These are phyloP conservation scores for Hyperoplus immaculatus DNA, from an alignment of 2,797 vertebrate species.

Conservation along the genomic window DNA sequence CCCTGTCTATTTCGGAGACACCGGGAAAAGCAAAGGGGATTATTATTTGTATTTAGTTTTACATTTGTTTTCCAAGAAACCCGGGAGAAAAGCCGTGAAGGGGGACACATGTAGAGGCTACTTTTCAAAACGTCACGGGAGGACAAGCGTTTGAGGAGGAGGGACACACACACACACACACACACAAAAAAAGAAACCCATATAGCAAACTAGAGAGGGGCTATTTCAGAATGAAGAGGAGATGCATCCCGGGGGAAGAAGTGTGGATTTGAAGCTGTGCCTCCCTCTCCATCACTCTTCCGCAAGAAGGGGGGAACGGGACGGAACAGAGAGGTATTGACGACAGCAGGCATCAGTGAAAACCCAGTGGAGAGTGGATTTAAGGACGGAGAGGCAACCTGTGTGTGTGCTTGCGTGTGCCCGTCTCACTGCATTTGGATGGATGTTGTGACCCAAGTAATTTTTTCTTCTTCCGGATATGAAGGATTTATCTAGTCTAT, in stretches of 20 bases:
- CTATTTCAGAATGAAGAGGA: constrained; percentile 55
- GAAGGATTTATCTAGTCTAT: constrained; percentile 79
- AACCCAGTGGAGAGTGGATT: constrained; percentile 61
- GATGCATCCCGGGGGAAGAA: constrained; percentile 65
- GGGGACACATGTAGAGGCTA: constrained; percentile 2
- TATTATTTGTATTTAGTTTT: not conserved
- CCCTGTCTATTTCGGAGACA: constrained; percentile 18
- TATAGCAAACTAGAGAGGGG: constrained; percentile 4
- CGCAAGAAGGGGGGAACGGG: constrained; percentile 42
- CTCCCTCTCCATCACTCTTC: constrained; percentile 57
- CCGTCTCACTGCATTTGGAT: constrained; percentile 20
- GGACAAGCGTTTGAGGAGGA: constrained; percentile 23
- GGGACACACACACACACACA: constrained; percentile 6
- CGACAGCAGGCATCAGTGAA: constrained; percentile 31
- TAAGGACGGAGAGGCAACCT: constrained; percentile 72
- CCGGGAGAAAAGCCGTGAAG: constrained; percentile 3
- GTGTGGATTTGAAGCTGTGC: constrained; percentile 67
- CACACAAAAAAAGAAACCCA: constrained; percentile 4
- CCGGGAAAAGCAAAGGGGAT: constrained; percentile 5
- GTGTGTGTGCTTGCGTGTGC: constrained; percentile 52
- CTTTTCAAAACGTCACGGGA: constrained; percentile 16
- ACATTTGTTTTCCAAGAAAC: not conserved
- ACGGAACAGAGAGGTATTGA: constrained; percentile 64
- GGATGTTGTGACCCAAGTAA: constrained; percentile 68
- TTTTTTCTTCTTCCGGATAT: constrained; percentile 54